Evolutionary conservation across 2,113 vertebrate species (phyloP), one percentile per base, ranked within the genome.

Genomic region (Catharus bicknelli): DNA sequence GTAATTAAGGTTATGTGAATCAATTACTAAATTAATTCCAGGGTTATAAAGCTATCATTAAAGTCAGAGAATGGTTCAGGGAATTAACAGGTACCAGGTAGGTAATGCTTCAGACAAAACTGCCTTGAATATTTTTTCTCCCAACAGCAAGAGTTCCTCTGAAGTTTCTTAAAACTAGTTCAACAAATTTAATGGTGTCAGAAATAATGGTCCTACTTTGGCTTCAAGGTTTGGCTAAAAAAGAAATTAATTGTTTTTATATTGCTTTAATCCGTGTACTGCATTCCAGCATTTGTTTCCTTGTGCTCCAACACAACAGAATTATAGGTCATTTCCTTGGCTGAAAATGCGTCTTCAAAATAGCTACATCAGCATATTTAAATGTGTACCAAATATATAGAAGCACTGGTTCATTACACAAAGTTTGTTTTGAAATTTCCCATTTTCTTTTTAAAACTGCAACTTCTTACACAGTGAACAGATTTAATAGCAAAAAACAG

Each of bases 1-100:
- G 51, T 54, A 90, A 88, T 90, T 77, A 88, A 83, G 34, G 54
- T 45, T 94, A 81, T 48, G 23, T 79, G 47, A 50, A 89, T 88
- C 67, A 83, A 89, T 83, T 88, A 93, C 48, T 64, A 90, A 93
- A 93, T 93, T 79, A 95, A 81, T 95, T 92, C 69, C 72, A 86
- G 43, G 12, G 16, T 57, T 93, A 89, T 51, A 85, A 72, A 54
- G 17, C 22, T 79, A 80, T 48, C 62, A 83, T 40, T 86, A 32
- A 69, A 90, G 30, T 55, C 27, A 63, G 53, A 89, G 58, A 90
- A 75, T 21, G 10, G 73, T 48, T 82, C 34, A 80, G 25, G 11
- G 66, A 82, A 75, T 85, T 70, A 80, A 68, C 20, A 75, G 32
- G 69, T 72, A 83, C 42, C 0, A 0, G 15, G 26, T 32, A 86